Evolutionary conservation across 2,888 invertebrate genomes (phyloP).

Genomic region (Peribatodes rhomboidaria): DNA sequence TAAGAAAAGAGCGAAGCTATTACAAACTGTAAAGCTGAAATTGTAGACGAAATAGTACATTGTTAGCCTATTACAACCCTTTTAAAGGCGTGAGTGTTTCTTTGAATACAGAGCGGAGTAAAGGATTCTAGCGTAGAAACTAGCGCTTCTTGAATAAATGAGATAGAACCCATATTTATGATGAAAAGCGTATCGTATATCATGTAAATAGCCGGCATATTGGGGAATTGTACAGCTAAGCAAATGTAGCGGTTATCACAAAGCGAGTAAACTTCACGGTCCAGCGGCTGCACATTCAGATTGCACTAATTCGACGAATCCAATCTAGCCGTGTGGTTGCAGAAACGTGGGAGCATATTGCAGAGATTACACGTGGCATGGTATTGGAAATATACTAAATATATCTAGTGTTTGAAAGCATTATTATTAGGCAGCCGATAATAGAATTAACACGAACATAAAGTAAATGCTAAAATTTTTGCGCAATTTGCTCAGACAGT

Average conservation of each 20-base stretch:
- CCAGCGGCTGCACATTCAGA: conserved; percentile 57
- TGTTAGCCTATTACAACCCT: no score
- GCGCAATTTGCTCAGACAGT: no score
- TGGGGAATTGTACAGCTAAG: conserved; percentile 4
- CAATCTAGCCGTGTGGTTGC: conserved; percentile 32
- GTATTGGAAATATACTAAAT: not conserved
- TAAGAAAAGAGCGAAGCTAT: no score
- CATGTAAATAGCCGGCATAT: not conserved
- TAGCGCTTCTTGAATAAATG: no score
- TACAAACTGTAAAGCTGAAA: no score
- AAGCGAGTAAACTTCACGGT: conserved; percentile 61
- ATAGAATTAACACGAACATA: not conserved
- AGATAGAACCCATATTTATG: not conserved
- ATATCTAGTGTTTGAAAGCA: not conserved
- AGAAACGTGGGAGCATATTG: conserved; percentile 25
- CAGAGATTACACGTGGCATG: conserved; percentile 5
- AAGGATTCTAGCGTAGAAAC: no score
- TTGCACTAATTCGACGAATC: conserved; percentile 53
- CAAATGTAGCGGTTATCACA: conserved; percentile 53
- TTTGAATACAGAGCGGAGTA: no score
- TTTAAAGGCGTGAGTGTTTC: no score
- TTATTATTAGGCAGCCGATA: not conserved
- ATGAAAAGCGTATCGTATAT: not conserved
- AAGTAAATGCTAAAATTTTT: no score
- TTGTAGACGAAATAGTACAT: no score